A percentile compares a stretch with the other conserved stretches of the same genome.
Conservation (phyloP, 2,888 invertebrate genomes). For the Coelopa pilipes region DNA sequence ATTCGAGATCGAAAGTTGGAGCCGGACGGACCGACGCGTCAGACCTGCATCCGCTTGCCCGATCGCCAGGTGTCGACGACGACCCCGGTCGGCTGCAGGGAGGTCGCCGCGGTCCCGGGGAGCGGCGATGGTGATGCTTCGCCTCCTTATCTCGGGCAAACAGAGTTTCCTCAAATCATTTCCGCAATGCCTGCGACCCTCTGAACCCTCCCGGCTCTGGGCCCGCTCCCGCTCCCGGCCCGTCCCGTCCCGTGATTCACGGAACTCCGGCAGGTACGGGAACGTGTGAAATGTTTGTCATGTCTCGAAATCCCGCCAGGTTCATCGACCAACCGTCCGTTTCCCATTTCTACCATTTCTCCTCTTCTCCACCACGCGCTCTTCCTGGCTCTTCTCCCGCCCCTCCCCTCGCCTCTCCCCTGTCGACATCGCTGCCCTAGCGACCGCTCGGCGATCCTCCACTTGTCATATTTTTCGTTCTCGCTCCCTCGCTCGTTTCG, state of each 20-base stretch:
- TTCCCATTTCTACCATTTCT: too few species aligned
- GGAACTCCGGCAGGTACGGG: constrained; percentile 28
- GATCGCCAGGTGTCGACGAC: too few species aligned
- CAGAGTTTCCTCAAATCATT: constrained; percentile 12
- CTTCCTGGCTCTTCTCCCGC: too few species aligned
- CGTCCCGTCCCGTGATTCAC: neutral
- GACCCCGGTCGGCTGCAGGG: too few species aligned
- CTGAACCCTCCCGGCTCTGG: neutral
- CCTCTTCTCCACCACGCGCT: too few species aligned
- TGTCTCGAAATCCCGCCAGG: constrained; percentile 34
- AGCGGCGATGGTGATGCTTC: too few species aligned
- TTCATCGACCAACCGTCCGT: constrained; percentile 25
- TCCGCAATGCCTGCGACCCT: constrained; percentile 15
- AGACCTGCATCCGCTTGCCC: too few species aligned
- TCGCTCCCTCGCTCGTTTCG: neutral
- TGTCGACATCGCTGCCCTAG: neutral
- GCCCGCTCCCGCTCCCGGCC: neutral
- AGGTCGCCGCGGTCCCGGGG: too few species aligned
- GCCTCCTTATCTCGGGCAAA: too few species aligned
- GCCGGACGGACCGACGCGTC: neutral
- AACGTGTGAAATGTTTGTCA: constrained; percentile 33
- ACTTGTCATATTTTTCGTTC: constrained; percentile 12
- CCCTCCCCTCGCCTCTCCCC: too few species aligned
- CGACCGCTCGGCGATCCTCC: constrained; percentile 10
- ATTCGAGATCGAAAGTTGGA: constrained; percentile 19